These are phyloP conservation scores for Myotis davidii DNA, from an alignment of 2,113 vertebrate genomes.

Conservation along the genomic window DNA sequence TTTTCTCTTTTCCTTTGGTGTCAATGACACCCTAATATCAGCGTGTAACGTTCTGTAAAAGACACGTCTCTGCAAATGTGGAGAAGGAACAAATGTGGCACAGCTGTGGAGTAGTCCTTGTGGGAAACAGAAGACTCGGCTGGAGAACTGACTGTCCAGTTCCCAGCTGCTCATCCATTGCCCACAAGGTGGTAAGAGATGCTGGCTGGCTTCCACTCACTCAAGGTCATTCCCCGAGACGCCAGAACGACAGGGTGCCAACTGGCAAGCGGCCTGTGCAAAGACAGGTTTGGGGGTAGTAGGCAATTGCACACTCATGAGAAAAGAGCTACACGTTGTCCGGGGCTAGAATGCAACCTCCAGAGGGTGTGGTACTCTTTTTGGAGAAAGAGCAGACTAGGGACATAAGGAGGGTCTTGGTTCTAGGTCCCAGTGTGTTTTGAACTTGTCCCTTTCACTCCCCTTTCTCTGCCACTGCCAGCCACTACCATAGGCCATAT, in stretches of 20 bases:
- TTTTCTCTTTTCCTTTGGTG: conserved; percentile 39
- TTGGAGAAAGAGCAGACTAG: neutral
- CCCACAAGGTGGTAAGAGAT: neutral
- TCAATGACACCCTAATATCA: conserved; percentile 33
- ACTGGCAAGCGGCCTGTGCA: neutral
- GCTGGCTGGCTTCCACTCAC: neutral
- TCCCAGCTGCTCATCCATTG: neutral
- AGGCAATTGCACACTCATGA: fast-evolving
- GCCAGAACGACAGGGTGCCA: fast-evolving
- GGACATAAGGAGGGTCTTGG: neutral
- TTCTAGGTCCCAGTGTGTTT: neutral
- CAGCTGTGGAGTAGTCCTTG: neutral
- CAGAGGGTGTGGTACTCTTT: neutral
- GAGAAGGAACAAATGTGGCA: conserved; percentile 49
- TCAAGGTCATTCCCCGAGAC: neutral
- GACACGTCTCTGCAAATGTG: neutral
- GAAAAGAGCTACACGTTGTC: neutral
- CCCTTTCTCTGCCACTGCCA: neutral
- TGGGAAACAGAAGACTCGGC: neutral
- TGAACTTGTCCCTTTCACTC: neutral
- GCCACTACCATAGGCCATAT: neutral
- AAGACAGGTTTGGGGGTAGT: neutral
- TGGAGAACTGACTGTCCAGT: neutral
- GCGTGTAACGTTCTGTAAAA: neutral
- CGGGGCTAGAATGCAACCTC: no score